phyloP scores from a whole-genome alignment of 2,888 invertebrate species.

The Xestia ashworthii region DNA sequence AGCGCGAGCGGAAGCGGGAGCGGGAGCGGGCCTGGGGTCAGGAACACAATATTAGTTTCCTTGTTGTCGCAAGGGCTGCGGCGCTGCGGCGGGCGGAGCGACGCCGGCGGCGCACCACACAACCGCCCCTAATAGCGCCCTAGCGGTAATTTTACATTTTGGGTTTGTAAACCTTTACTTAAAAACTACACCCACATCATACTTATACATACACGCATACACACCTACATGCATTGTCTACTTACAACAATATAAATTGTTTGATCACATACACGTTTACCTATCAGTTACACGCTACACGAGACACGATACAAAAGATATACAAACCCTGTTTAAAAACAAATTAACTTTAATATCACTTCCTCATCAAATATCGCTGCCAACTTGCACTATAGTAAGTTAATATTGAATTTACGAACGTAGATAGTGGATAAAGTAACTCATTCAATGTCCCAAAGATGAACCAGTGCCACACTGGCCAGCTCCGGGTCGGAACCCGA shows the following conservation, averaged over 20 bases:
- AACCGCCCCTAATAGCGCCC: slow-evolving; percentile 89
- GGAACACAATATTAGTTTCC: slow-evolving; percentile 91
- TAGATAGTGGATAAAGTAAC: slow-evolving; percentile 69
- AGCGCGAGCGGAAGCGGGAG: slow-evolving; percentile 75
- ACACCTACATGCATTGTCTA: slow-evolving; percentile 64
- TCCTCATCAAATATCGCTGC: slow-evolving; percentile 85
- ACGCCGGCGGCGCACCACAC: slow-evolving; percentile 86
- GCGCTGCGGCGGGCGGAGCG: slow-evolving; percentile 89
- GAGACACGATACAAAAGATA: slow-evolving; percentile 82
- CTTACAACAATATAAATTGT: slow-evolving; percentile 62
- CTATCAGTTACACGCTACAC: slow-evolving; percentile 62
- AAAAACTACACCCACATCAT: slow-evolving; percentile 80
- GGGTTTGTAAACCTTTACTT: slow-evolving; percentile 91
- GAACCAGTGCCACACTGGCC: slow-evolving; percentile 61
- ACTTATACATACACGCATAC: slow-evolving; percentile 65
- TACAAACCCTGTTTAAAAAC: slow-evolving; percentile 87
- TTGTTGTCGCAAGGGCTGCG: slow-evolving; percentile 91
- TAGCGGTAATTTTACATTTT: slow-evolving; percentile 90
- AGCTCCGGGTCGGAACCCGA: slow-evolving; percentile 64
- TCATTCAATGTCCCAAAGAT: slow-evolving; percentile 60
- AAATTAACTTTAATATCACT: slow-evolving; percentile 79
- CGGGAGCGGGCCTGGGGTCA: slow-evolving; percentile 83
- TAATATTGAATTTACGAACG: slow-evolving; percentile 75
- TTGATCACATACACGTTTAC: slow-evolving; percentile 64
- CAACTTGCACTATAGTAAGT: slow-evolving; percentile 87